A percentile compares a stretch with the other conserved stretches of the same genome.
These are phyloP conservation scores for Lithophane semibrunnea DNA, from an alignment of 2,888 invertebrate genomes.

Conservation along the genomic window DNA sequence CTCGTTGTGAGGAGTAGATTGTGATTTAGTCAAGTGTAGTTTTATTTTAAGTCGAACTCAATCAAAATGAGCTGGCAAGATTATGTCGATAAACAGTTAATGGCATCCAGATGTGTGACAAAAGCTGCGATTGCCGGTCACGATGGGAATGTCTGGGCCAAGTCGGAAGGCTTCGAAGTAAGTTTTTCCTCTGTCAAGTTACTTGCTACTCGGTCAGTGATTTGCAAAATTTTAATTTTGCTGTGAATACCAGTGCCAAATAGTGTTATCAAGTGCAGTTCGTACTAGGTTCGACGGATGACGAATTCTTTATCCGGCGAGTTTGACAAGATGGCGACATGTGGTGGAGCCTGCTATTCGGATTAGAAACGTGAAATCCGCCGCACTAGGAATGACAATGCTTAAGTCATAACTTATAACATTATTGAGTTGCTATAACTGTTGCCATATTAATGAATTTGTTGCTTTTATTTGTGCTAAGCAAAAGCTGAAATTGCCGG, in stretches of 20 bases:
- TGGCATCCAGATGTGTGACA: conserved; percentile 98
- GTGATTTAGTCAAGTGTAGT: conserved; percentile 89
- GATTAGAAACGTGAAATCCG: conserved; percentile 72
- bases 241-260: conserved; percentile 71
- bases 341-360: conserved; percentile 82
- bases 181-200: conserved; percentile 89
- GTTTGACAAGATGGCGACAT: conserved; percentile 91
- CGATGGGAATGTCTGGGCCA: conserved; percentile 98
- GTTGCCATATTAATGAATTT: neutral
- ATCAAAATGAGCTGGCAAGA: conserved; percentile 99
- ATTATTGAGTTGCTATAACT: conserved; percentile 4
- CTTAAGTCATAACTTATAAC: neutral
- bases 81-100: conserved; percentile 99
- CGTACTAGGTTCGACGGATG: conserved; percentile 75
- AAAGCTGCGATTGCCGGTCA: conserved; percentile 98
- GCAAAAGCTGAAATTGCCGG: conserved; percentile 58
- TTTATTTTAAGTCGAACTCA: conserved; percentile 89
- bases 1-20: conserved; percentile 88
- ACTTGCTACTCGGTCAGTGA: conserved; percentile 79
- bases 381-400: conserved; percentile 11
- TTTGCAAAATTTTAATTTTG: conserved; percentile 60
- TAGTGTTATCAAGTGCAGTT: conserved; percentile 72
- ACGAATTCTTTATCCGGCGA: conserved; percentile 85
- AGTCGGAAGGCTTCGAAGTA: conserved; percentile 98
- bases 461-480: neutral